Conservation (phyloP, 2,113 vertebrate species). For the Eulemur macaco region DNA sequence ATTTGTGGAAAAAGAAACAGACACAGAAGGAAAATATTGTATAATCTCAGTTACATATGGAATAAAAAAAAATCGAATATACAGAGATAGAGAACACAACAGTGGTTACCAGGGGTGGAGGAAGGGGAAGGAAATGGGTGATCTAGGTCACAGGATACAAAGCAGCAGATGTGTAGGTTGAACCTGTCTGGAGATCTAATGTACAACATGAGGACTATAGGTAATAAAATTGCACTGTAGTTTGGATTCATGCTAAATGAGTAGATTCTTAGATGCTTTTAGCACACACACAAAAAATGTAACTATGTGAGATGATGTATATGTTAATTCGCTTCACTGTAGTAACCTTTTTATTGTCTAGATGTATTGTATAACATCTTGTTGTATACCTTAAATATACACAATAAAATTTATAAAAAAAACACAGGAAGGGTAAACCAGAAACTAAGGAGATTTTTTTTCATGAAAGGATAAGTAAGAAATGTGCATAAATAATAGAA, state of each 20-base stretch:
- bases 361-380: too few species aligned
- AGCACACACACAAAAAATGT: neutral
- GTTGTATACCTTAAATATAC: neutral
- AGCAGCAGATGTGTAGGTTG: neutral
- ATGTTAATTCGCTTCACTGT: too few species aligned
- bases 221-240: neutral
- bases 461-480: neutral
- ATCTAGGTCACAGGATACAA: neutral
- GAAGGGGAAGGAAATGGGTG: neutral
- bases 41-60: neutral
- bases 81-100: neutral
- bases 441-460: neutral
- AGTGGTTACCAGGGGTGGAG: neutral
- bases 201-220: neutral
- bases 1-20: neutral
- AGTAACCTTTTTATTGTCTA: too few species aligned
- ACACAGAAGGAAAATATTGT: neutral
- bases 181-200: neutral
- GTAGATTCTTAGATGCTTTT: neutral
- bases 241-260: neutral
- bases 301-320: neutral
- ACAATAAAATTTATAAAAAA: neutral
- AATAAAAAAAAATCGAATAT: neutral
- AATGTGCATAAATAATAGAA: neutral
- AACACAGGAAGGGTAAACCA: neutral